Base-by-base conservation (phyloP, 2,888 invertebrate species). In the Cyaniris semiargus region DNA sequence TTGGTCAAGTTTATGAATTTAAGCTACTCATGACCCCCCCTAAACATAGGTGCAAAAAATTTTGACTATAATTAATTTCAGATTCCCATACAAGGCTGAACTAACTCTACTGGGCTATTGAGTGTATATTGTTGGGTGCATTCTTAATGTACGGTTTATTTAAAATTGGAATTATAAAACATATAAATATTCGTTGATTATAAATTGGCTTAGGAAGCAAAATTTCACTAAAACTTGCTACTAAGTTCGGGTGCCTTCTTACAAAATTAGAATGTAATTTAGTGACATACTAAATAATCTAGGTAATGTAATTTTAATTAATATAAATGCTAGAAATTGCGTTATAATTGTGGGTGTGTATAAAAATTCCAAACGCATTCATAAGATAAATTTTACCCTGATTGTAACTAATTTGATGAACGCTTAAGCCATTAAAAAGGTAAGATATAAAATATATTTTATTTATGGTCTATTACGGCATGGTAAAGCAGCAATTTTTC, bases 131-230 rank as follows among this genome's bases (percentile, higher is more conserved):
- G 81, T 83, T 81, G 83, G 82, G 83, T 84, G 85, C 87, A 58
- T 58, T 77, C 86, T 87, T 88, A 86, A 85, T 84, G 85, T 81
- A 83, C 80, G 79, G 76, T 79, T 82, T 84, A 85, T 80, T 18
- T 81, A 83, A 83, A 85, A 84, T 84, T 86, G 85, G 87, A 86
- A 84, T 85, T 87, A 87, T 86, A 92, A 91, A 91, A 90, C 87
- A 88, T 92, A 91, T 88, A 89, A 92, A 92, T 89, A 91, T 93
- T 93, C 93, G 93, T 93, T 93, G 93, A 92, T 76, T 90, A 86
- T 88, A 89, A 87, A 87, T 86, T 87, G 87, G 86, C 87, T 88
- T 90, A 87, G 87, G 87, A 92, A 91, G 91, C 90, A 86, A 90
- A 89, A 86, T 85, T 85, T 86, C 86, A 88, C 85, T 84, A 86